phyloP scores from a whole-genome alignment of 2,888 invertebrate species.

The Tillus elongatus region DNA sequence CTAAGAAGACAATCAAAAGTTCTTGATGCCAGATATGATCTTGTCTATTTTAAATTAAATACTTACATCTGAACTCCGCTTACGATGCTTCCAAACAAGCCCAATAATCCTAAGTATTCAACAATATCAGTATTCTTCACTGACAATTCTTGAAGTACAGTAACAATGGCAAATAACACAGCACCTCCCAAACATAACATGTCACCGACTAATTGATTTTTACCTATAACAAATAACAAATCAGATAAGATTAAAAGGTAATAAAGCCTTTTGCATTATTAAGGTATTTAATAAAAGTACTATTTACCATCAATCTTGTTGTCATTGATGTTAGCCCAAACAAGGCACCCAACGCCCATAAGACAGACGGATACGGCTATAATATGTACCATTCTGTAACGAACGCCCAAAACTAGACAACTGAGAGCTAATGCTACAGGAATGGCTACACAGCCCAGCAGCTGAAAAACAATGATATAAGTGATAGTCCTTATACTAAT shows the following conservation, averaged over 20 bases:
- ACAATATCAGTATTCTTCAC: constrained; percentile 68
- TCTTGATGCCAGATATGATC: no score
- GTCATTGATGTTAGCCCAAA: constrained; percentile 73
- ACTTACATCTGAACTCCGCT: constrained; percentile 70
- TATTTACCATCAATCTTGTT: constrained; percentile 52
- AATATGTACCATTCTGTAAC: constrained; percentile 67
- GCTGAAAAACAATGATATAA: constrained; percentile 42
- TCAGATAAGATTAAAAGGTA: no score
- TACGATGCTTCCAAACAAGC: constrained; percentile 68
- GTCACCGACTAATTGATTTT: constrained; percentile 73
- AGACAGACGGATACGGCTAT: constrained; percentile 71
- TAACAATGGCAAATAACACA: constrained; percentile 67
- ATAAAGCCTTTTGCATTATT: no score
- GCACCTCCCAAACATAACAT: constrained; percentile 72
- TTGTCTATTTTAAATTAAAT: no score
- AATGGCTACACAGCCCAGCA: constrained; percentile 78
- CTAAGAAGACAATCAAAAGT: background rate
- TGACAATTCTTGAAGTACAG: constrained; percentile 72
- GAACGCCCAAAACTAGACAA: constrained; percentile 64
- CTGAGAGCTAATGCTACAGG: constrained; percentile 72
- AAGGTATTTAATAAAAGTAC: no score
- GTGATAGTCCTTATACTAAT: no score
- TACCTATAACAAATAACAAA: constrained; percentile 44
- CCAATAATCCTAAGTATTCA: constrained; percentile 74
- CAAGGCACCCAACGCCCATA: constrained; percentile 72